phyloP scores from a whole-genome alignment of 2,888 invertebrate genomes.

The Leptinotarsa tumamoca region DNA sequence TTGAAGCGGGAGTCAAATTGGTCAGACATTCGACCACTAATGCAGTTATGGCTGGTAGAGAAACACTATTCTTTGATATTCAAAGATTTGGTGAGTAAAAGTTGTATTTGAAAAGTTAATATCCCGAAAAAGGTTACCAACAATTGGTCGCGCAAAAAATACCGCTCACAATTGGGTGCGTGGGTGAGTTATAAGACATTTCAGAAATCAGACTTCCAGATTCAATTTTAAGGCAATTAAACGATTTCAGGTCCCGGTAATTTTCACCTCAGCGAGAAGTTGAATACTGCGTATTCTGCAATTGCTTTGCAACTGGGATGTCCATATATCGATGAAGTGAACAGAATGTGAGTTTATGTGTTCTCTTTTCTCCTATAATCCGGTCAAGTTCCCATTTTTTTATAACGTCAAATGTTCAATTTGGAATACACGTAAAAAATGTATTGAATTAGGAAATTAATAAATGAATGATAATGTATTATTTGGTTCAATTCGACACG shows the following conservation, averaged over 20 bases:
- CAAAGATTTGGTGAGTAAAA: constrained; percentile 75
- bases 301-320: constrained; percentile 83
- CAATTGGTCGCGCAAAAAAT: no score
- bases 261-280: constrained; percentile 81
- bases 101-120: no score
- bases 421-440: no score
- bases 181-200: neutral
- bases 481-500: no score
- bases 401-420: no score
- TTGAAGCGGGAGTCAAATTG: constrained; percentile 77
- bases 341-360: constrained; percentile 73
- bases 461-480: no score
- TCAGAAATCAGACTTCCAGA: neutral
- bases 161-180: no score
- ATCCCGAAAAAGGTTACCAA: no score
- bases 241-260: constrained; percentile 70
- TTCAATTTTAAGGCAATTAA: neutral
- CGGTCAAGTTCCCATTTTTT: no score
- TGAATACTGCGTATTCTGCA: constrained; percentile 82
- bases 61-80: constrained; percentile 81
- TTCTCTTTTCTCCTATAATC: no score
- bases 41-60: constrained; percentile 79
- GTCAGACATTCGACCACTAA: constrained; percentile 73
- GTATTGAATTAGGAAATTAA: no score
- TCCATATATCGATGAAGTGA: constrained; percentile 79